These are phyloP conservation scores for Danio tinwini DNA, from an alignment of 2,797 vertebrate genomes.

Conservation along the genomic window DNA sequence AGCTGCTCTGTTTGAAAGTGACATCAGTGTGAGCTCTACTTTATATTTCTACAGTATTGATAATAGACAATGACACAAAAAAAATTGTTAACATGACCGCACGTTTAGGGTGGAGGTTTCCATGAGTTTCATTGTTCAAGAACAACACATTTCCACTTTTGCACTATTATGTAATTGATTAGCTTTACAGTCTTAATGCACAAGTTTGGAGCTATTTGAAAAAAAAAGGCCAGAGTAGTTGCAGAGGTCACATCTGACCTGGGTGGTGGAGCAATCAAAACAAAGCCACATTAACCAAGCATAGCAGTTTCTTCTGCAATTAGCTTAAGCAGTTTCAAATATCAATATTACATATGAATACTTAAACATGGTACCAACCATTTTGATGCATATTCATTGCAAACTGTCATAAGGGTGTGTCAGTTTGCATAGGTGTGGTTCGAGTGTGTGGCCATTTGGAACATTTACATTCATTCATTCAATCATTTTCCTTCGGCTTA, in stretches of 20 bases:
- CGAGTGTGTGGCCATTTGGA: not conserved
- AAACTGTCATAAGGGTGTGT: slow-evolving; percentile 7
- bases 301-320: not conserved
- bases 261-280: slow-evolving; percentile 31
- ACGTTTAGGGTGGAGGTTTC: not conserved
- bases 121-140: not conserved
- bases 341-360: not conserved
- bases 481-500: too few relatives aligned
- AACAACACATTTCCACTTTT: not conserved
- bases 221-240: slow-evolving; percentile 13
- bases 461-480: not conserved
- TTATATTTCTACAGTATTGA: not conserved
- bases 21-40: not conserved
- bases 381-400: not conserved
- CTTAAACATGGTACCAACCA: not conserved
- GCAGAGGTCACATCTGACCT: slow-evolving; percentile 47
- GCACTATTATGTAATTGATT: not conserved
- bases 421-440: slow-evolving; percentile 34
- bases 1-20: not conserved
- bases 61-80: not conserved
- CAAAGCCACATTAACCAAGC: slow-evolving; percentile 29
- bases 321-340: not conserved
- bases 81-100: not conserved
- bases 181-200: not conserved
- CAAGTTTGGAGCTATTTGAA: not conserved